A percentile compares a stretch with the other conserved stretches of the same genome.
Conservation (phyloP, 2,888 invertebrate species). For the Dicyrtomina minuta region DNA sequence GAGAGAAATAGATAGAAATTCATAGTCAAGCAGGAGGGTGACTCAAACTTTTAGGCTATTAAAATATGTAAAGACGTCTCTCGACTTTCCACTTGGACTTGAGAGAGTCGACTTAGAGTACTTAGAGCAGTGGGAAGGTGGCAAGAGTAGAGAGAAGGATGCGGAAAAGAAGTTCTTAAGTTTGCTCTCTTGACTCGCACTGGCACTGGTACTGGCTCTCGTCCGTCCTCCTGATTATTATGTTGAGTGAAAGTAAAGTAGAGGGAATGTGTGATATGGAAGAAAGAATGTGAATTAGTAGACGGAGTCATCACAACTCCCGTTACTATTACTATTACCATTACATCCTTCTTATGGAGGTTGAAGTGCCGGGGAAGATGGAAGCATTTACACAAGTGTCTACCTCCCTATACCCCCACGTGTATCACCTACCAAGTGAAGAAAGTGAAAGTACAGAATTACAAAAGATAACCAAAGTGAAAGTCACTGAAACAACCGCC, state of each 20-base stretch:
- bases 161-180: slow-evolving; percentile 1
- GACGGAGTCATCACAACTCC: neutral
- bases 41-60: no score
- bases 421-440: neutral
- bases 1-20: no score
- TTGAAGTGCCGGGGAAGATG: neutral
- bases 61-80: no score
- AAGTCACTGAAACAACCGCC: neutral
- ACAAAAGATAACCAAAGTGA: no score
- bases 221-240: slow-evolving; percentile 3
- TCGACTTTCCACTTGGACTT: no score
- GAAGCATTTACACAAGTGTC: neutral
- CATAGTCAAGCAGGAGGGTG: no score
- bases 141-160: no score
- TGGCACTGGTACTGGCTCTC: no score
- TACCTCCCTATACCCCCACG: neutral
- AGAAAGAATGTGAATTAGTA: slow-evolving; percentile 5
- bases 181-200: slow-evolving; percentile 7
- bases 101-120: no score
- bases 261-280: slow-evolving; percentile 4
- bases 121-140: no score
- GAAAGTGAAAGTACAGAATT: no score
- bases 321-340: slow-evolving; percentile 17
- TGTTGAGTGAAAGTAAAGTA: slow-evolving; percentile 16
- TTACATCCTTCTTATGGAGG: neutral